These are phyloP conservation scores for Solea senegalensis DNA, from an alignment of 2,113 vertebrate genomes.

Conservation along the genomic window DNA sequence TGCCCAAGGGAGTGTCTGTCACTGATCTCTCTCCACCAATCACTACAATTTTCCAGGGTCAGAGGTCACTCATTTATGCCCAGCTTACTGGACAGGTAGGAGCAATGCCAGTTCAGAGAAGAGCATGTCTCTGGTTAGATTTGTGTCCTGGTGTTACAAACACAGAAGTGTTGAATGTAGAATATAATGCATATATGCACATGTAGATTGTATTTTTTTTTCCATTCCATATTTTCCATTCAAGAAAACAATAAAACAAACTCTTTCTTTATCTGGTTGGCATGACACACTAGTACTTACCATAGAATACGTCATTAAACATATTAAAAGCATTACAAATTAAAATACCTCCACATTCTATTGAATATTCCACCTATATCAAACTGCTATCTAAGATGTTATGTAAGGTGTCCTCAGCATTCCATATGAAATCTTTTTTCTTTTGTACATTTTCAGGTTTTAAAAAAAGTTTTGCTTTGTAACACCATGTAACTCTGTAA, in stretches of 20 bases:
- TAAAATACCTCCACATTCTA: no score
- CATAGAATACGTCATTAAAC: no score
- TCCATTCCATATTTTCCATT: background rate
- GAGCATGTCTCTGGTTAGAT: background rate
- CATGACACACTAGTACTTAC: no score
- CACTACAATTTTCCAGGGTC: constrained; percentile 74
- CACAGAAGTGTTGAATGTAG: no score
- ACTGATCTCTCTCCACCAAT: constrained; percentile 71
- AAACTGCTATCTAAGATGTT: background rate
- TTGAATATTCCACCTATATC: background rate
- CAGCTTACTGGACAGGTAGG: constrained; percentile 74
- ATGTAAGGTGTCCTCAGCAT: background rate
- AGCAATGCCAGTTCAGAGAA: background rate
- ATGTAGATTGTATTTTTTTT: background rate
- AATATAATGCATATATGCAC: no score
- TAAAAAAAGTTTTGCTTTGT: background rate
- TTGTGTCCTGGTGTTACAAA: background rate
- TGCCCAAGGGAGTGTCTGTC: constrained; percentile 69
- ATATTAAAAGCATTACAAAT: no score
- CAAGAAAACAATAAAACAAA: background rate
- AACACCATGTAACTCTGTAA: background rate
- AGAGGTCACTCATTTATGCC: constrained; percentile 76
- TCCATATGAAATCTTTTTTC: no score
- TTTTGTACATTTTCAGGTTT: no score
- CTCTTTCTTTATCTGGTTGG: no score